Evolutionary conservation across 2,113 vertebrate species (phyloP).

Genomic region (Steatornis caripensis): DNA sequence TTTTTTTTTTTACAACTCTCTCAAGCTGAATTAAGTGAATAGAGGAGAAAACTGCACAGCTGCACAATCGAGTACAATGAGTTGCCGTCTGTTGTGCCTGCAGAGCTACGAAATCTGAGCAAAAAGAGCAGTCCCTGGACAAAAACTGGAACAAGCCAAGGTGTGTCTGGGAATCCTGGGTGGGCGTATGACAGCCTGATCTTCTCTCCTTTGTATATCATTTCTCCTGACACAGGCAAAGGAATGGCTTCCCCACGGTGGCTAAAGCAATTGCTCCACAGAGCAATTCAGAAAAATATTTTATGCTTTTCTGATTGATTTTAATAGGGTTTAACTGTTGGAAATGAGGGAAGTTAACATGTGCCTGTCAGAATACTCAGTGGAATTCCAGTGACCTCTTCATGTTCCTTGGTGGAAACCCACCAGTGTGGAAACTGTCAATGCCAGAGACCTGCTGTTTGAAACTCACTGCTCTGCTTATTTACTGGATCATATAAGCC

Average conservation of each 20-base stretch:
- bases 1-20: not conserved
- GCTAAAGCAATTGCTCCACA: not conserved
- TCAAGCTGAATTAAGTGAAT: not conserved
- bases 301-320: not conserved
- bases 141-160: not conserved
- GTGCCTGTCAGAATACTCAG: not conserved
- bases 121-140: not conserved
- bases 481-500: not conserved
- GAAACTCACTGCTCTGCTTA: not conserved
- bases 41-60: not conserved
- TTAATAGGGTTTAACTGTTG: not conserved
- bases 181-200: no score
- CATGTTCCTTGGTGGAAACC: not conserved
- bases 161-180: not conserved
- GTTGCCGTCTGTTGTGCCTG: not conserved
- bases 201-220: not conserved
- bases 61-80: not conserved
- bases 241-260: not conserved
- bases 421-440: not conserved
- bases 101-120: not conserved
- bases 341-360: not conserved
- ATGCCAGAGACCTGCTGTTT: not conserved
- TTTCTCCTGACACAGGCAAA: not conserved
- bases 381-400: not conserved
- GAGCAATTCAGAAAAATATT: not conserved